Evolutionary conservation across 1,140 invertebrate genomes (phyloP), one percentile per base, ranked within the genome.

Genomic region (Episyrphus balteatus): DNA sequence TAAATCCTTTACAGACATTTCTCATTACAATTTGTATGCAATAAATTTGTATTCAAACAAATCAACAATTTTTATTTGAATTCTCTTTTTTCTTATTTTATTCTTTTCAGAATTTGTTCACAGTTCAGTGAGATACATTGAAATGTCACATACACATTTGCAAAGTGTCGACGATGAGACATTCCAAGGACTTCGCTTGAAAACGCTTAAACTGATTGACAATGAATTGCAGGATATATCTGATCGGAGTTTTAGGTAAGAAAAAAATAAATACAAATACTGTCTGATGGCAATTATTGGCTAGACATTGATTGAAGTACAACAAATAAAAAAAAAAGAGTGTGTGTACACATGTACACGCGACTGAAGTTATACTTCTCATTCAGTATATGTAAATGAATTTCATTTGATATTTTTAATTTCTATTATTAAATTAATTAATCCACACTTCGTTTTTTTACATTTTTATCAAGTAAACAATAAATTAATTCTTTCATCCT

Each of bases 181-280:
- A 31, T 68, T 76, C 48, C 67, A 66, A 42, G 68, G 66, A 42
- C 55, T 70, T 11, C 61, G 62, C 21, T 59, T 77, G 30, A 70
- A 75, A 52, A 74, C 73, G 19, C 56, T 77, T 8, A 66, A 75
- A 49, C 61, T 77, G 47, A 74, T 74, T 62, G 73, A 73, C 56
- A 76, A 75, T 55, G 66, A 70, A 55, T 66, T 77, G 41, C 64
- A 68, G 50, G 63, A 66, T 48, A 65, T 69, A 42, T 66, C 66
- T n/a, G 61, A 68, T 40, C 52, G 59, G 37, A 68, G 65, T 52
- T 66, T 69, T 52, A 68, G 63, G 66, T 68, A 55, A 66, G 61
- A 44, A 44, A 30, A 19, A 5, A 31, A 61, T 10, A 26, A 26
- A 26, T 8, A 26, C 21, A 26, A 26, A 5, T 5, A 26, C 3